Conservation (phyloP, 2,797 vertebrate genomes). For the Psittacula derbiana region DNA sequence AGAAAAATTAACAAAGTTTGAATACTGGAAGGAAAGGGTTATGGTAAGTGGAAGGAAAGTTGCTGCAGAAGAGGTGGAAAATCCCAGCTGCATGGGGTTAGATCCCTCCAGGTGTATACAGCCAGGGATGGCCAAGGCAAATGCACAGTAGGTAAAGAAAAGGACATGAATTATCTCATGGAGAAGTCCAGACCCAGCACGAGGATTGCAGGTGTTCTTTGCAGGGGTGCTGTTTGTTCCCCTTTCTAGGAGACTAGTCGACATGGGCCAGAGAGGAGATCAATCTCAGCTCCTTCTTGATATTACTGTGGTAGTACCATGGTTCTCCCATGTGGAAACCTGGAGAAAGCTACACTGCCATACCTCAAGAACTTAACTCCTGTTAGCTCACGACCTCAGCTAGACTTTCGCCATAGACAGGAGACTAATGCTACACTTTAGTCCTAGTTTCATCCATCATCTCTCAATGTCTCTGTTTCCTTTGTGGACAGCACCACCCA, state of each 20-base stretch:
- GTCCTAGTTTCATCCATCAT: neutral
- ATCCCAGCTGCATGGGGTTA: neutral
- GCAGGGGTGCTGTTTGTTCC: neutral
- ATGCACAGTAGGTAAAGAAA: neutral
- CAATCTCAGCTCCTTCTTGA: neutral
- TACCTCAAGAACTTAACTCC: neutral
- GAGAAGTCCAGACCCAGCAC: neutral
- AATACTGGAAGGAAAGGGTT: neutral
- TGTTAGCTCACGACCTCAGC: neutral
- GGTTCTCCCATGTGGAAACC: neutral
- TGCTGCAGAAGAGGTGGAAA: neutral
- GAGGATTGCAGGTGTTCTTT: neutral
- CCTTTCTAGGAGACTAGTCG: neutral
- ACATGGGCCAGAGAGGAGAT: neutral
- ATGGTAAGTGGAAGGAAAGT: neutral
- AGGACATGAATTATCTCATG: neutral
- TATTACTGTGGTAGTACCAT: neutral
- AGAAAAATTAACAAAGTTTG: neutral
- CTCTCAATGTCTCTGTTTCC: neutral
- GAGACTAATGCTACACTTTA: neutral
- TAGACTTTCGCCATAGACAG: neutral
- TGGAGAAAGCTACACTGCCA: neutral
- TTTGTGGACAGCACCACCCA: neutral
- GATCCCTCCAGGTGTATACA: neutral
- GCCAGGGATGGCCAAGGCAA: neutral